phyloP scores from a whole-genome alignment of 2,888 invertebrate species.

The Seira musarum region DNA sequence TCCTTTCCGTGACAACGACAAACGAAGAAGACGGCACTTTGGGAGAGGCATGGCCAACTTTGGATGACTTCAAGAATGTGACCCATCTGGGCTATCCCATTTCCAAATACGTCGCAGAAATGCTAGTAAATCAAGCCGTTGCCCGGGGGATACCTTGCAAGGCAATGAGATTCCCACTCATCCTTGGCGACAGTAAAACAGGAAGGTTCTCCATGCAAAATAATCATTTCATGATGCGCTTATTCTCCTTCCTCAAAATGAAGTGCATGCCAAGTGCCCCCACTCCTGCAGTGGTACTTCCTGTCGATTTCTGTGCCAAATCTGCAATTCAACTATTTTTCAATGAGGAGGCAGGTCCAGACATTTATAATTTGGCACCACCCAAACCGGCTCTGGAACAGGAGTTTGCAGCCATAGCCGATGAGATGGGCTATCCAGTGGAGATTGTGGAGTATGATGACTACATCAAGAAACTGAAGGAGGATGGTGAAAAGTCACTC shows the following conservation, averaged over 20 bases:
- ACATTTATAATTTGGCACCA: slow-evolving; percentile 53
- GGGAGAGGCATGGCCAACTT: slow-evolving; percentile 36
- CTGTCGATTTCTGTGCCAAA: slow-evolving; percentile 47
- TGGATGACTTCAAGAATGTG: slow-evolving; percentile 37
- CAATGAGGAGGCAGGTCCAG: slow-evolving; percentile 34
- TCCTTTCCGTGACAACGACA: slow-evolving; percentile 27
- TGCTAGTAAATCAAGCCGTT: slow-evolving; percentile 47
- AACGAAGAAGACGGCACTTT: slow-evolving; percentile 35
- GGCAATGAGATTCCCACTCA: slow-evolving; percentile 42
- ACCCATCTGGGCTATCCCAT: slow-evolving; percentile 48
- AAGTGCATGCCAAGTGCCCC: slow-evolving; percentile 43
- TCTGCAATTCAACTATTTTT: slow-evolving; percentile 37
- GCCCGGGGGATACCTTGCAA: slow-evolving; percentile 57
- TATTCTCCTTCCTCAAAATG: slow-evolving; percentile 51
- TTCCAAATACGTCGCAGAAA: slow-evolving; percentile 55
- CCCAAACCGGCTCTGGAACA: slow-evolving; percentile 43
- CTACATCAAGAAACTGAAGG: slow-evolving; percentile 46
- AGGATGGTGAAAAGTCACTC: slow-evolving; percentile 45
- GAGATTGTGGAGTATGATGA: slow-evolving; percentile 53
- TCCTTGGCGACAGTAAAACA: slow-evolving; percentile 45
- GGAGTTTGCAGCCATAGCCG: slow-evolving; percentile 36
- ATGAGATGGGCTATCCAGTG: slow-evolving; percentile 46
- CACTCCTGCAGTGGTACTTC: slow-evolving; percentile 34
- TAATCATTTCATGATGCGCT: slow-evolving; percentile 56
- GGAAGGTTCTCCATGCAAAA: slow-evolving; percentile 35